Evolutionary conservation across 2,888 invertebrate species (phyloP), one percentile per base, ranked within the genome.

Genomic region (Chymomyza fuscimana): DNA sequence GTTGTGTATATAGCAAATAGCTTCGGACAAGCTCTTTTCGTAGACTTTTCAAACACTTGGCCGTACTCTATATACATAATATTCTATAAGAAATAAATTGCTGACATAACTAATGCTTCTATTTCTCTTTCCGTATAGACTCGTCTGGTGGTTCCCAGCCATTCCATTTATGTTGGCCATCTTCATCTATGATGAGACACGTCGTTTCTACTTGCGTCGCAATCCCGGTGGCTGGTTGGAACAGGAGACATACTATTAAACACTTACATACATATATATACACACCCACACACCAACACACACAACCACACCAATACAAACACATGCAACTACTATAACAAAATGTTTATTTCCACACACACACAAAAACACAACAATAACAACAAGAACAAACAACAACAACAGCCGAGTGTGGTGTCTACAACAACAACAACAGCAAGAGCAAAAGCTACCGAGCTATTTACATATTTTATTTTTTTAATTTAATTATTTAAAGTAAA

Each of bases 181-280:
- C 94, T 99, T 99, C 95, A 96, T 99, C 93, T 99, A 99, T 94
- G 99, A 99, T 93, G 99, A 99, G 94, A 95, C 96, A 92, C 96
- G 99, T 93, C 96, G 98, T 93, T 98, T 97, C 94, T 97, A 98
- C 93, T 94, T 99, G 92, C 96, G 99, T 93, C 96, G 98, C 93
- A 97, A 97, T 93, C 99, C 99, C 81, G 99, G 99, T 91, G 98
- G 99, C 92, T 99, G 98, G 98, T 95, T 99, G 92, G 99, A 99
- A 93, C 96, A 97, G 93, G 99, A 99, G 94, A 99, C 99, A 93
- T 99, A 99, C 94, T 99, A 99, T 94, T 97, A 97, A 94, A 92
- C 80, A 81, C 73, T 83, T 66, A 79, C 77, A 71, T 63, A 63
- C 60, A 73, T 59, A 76, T 66, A 46, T 63, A 63, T 25, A 58